phyloP scores from a whole-genome alignment of 2,888 invertebrate genomes.

The Scelioninae gen. 1 region DNA sequence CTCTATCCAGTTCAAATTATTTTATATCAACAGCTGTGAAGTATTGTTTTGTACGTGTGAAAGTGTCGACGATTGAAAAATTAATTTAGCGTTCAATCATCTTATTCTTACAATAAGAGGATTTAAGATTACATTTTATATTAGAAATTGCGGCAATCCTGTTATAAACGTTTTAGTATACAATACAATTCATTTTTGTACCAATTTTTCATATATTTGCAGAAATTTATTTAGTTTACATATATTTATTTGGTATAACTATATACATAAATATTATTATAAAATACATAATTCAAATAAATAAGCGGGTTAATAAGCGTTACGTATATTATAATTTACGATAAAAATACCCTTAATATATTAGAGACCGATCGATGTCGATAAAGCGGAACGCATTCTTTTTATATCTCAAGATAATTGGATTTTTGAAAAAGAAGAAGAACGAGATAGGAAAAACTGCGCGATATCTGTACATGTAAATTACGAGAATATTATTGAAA shows the following conservation, averaged over 20 bases:
- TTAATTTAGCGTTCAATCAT: background rate
- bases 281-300: slow-evolving; percentile 13
- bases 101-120: background rate
- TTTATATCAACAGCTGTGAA: background rate
- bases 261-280: no score
- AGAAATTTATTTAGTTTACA: no score
- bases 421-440: slow-evolving; percentile 17
- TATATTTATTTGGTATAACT: no score
- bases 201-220: no score
- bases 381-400: slow-evolving; percentile 17
- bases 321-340: slow-evolving; percentile 24
- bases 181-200: no score
- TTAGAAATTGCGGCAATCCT: no score
- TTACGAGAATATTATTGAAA: slow-evolving; percentile 27
- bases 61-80: background rate
- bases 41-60: background rate
- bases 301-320: slow-evolving; percentile 6
- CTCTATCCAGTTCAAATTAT: slow-evolving; percentile 24
- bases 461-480: slow-evolving; percentile 6
- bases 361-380: slow-evolving; percentile 28
- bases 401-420: slow-evolving; percentile 21
- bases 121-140: background rate
- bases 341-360: slow-evolving; percentile 8
- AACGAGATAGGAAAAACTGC: background rate
- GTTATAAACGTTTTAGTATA: no score